A percentile compares a stretch with the other conserved stretches of the same genome.
Conservation (phyloP, 2,797 vertebrate species). For the Antrozous pallidus region DNA sequence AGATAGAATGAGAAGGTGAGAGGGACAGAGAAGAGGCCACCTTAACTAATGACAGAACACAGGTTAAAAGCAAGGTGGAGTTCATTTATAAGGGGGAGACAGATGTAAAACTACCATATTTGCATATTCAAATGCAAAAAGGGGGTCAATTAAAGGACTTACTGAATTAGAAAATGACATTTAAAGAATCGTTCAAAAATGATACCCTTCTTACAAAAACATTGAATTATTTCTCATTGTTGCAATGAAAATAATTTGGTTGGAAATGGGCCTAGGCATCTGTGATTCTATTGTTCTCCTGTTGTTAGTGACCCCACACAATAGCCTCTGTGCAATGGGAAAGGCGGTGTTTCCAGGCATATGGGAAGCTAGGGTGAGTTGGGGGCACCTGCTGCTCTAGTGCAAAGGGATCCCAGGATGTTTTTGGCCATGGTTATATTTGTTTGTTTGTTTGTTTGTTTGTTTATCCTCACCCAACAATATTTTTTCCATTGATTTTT, state of each 20-base stretch:
- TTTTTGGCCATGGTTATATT: not conserved
- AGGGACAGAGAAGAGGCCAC: not conserved
- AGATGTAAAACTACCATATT: constrained; percentile 1
- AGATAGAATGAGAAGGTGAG: not conserved
- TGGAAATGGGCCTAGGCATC: constrained; percentile 70
- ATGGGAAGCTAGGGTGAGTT: not conserved
- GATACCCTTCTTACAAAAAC: constrained; percentile 67
- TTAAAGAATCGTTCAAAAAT: constrained; percentile 72
- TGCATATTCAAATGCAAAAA: constrained; percentile 69
- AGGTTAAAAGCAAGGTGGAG: constrained; percentile 57
- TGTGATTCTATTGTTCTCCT: constrained; percentile 4
- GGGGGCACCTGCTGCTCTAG: too few species aligned
- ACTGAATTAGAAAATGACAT: constrained; percentile 71
- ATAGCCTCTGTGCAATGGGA: not conserved
- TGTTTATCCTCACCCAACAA: too few species aligned
- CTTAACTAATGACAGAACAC: not conserved
- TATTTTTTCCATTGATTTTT: too few species aligned
- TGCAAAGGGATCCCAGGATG: not conserved
- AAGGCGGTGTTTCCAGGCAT: not conserved
- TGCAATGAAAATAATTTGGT: constrained; percentile 76
- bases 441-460: too few species aligned
- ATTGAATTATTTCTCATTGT: constrained; percentile 67
- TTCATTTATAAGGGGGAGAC: constrained; percentile 50
- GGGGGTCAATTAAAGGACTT: constrained; percentile 74
- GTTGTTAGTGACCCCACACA: not conserved